Evolutionary conservation across 2,113 vertebrate species (phyloP).

Genomic region (Eulacestoma nigropectus): DNA sequence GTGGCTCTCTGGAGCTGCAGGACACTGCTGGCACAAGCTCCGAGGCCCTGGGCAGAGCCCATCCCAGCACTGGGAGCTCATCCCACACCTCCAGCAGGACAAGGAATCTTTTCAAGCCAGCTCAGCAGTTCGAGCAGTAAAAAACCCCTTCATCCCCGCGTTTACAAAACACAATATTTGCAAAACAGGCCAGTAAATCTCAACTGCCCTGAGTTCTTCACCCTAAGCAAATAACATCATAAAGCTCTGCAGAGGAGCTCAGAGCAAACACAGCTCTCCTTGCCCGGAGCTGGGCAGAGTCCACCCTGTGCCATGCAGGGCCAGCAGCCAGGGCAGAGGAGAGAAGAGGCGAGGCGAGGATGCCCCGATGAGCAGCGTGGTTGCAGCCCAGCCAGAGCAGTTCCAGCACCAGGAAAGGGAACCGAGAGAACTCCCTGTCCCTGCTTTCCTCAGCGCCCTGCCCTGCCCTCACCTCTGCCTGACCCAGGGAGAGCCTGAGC

Average conservation of each 20-base stretch:
- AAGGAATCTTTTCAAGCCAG: background rate
- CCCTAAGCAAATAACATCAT: background rate
- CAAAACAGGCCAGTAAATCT: background rate
- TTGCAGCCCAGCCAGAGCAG: background rate
- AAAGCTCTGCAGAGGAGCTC: background rate
- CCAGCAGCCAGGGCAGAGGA: background rate
- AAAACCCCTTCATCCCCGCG: background rate
- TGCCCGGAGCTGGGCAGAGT: background rate
- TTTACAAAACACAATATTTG: background rate
- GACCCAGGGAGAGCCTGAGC: background rate
- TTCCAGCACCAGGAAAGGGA: background rate
- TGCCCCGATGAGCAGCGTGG: background rate
- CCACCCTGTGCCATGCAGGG: background rate
- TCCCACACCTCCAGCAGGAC: background rate
- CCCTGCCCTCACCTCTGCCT: background rate
- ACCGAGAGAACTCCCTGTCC: background rate
- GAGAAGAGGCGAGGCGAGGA: background rate
- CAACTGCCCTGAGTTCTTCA: background rate
- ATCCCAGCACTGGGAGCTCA: background rate
- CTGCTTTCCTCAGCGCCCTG: background rate
- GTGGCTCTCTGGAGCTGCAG: background rate
- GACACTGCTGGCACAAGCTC: background rate
- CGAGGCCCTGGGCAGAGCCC: background rate
- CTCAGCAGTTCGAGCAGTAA: background rate
- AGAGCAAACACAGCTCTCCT: background rate